Percentiles rank a stretch among this genome's conserved stretches.
These are phyloP conservation scores for Macrosteles quadrilineatus DNA, from an alignment of 1,140 invertebrate species.

Conservation along the genomic window DNA sequence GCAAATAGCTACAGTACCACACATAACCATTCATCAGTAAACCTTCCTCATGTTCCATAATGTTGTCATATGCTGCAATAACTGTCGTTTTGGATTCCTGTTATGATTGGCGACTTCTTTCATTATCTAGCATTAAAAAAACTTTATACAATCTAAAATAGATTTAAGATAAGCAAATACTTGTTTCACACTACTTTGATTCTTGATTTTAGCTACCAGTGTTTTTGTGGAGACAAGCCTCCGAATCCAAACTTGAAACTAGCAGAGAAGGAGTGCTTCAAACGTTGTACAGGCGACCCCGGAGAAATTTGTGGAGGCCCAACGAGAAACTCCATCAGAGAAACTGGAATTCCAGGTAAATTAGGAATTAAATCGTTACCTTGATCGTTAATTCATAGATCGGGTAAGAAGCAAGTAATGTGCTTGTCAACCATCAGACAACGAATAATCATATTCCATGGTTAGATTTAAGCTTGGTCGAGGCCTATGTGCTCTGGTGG, in stretches of 20 bases:
- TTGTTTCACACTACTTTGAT: background rate
- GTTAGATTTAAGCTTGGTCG: too few species aligned
- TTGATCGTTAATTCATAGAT: too few species aligned
- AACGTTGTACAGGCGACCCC: constrained; percentile 71
- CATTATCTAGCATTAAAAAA: background rate
- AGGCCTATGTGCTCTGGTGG: too few species aligned
- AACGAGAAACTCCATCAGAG: constrained; percentile 81
- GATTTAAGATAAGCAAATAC: background rate
- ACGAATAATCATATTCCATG: too few species aligned
- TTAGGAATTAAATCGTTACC: too few species aligned
- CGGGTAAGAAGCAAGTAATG: too few species aligned
- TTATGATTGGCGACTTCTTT: background rate
- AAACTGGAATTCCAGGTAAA: constrained; percentile 80
- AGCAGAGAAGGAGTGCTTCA: constrained; percentile 72
- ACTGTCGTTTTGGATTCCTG: background rate
- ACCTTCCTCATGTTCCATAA: background rate
- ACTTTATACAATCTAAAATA: background rate
- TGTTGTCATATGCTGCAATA: background rate
- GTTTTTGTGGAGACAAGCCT: constrained; percentile 84
- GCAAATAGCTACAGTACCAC: too few species aligned
- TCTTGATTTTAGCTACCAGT: constrained; percentile 66
- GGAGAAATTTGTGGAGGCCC: constrained; percentile 76
- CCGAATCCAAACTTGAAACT: constrained; percentile 56
- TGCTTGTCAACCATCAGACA: too few species aligned
- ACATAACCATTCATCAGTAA: too few species aligned